phyloP scores from a whole-genome alignment of 2,888 invertebrate species.

The Drosophila ezoana region DNA sequence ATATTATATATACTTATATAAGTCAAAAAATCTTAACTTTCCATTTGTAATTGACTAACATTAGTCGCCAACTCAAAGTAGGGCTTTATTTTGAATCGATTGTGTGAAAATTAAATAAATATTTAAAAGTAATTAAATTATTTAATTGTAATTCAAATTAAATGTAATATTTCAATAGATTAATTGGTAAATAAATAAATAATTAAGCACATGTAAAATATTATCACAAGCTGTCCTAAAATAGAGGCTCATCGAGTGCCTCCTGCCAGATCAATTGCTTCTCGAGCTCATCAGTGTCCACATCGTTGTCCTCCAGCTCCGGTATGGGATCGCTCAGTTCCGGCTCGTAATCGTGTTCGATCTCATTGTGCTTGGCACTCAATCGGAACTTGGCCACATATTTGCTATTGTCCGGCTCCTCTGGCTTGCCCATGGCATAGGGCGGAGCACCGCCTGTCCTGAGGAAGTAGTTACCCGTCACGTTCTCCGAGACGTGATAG shows the following conservation, averaged over 20 bases:
- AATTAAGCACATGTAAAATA: background rate
- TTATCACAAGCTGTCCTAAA: constrained; percentile 13
- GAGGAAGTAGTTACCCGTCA: constrained; percentile 86
- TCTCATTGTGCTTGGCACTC: constrained; percentile 42
- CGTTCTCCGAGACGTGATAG: constrained; percentile 84
- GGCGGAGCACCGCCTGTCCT: constrained; percentile 56
- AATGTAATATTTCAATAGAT: background rate
- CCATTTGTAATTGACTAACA: too few species aligned
- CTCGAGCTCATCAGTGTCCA: constrained; percentile 45
- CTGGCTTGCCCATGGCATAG: constrained; percentile 67
- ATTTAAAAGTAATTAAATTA: too few species aligned
- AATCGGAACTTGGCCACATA: constrained; percentile 55
- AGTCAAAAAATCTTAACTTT: too few species aligned
- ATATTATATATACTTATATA: too few species aligned
- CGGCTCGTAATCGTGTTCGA: constrained; percentile 67
- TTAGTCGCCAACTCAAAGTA: too few species aligned
- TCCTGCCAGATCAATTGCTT: constrained; percentile 37
- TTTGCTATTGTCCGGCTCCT: constrained; percentile 51
- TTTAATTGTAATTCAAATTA: background rate
- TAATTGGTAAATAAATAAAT: constrained; percentile 9
- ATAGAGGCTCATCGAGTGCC: constrained; percentile 51
- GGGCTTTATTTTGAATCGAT: too few species aligned
- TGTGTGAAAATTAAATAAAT: too few species aligned
- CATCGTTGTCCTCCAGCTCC: constrained; percentile 34
- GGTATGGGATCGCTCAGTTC: constrained; percentile 60